Evolutionary conservation across 1,140 invertebrate species (phyloP).

Genomic region (Adelges cooleyi): DNA sequence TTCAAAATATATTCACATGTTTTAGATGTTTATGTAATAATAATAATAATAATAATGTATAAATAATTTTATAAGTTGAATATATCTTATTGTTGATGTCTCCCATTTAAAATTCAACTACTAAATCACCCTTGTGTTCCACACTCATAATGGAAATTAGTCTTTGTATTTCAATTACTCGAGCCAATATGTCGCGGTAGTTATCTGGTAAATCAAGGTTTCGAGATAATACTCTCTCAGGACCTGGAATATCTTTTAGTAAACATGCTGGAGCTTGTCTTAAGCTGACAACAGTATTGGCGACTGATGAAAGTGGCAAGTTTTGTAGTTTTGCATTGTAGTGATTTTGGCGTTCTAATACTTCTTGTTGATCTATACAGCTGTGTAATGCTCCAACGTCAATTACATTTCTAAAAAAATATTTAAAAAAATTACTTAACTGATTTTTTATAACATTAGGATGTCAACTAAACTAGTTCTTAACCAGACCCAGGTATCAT

Average conservation of each 20-base stretch:
- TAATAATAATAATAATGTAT: conserved; percentile 16
- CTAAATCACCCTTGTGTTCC: conserved; percentile 68
- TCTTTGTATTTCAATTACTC: conserved; percentile 17
- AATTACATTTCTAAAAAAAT: conserved; percentile 60
- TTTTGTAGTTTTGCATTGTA: conserved; percentile 46
- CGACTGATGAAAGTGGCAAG: neutral
- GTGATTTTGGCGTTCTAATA: conserved; percentile 57
- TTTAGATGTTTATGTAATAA: conserved; percentile 16
- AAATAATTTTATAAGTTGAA: conserved; percentile 18
- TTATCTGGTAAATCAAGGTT: conserved; percentile 14
- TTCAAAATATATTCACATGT: conserved; percentile 30
- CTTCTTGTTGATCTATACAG: conserved; percentile 62
- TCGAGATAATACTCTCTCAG: neutral
- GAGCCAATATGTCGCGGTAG: neutral
- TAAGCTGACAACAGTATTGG: conserved; percentile 13
- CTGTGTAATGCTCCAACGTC: conserved; percentile 68
- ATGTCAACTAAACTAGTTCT: too few relatives aligned
- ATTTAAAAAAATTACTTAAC: too few relatives aligned
- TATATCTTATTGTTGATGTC: neutral
- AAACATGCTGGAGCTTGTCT: neutral
- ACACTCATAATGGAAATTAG: conserved; percentile 44
- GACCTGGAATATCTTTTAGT: conserved; percentile 19
- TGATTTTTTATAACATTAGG: too few relatives aligned
- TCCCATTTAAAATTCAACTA: conserved; percentile 58
- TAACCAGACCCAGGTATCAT: too few relatives aligned